A percentile compares a stretch with the other conserved stretches of the same genome.
phyloP scores from a whole-genome alignment of 2,797 vertebrate genomes.

The Enteromius viviparus region DNA sequence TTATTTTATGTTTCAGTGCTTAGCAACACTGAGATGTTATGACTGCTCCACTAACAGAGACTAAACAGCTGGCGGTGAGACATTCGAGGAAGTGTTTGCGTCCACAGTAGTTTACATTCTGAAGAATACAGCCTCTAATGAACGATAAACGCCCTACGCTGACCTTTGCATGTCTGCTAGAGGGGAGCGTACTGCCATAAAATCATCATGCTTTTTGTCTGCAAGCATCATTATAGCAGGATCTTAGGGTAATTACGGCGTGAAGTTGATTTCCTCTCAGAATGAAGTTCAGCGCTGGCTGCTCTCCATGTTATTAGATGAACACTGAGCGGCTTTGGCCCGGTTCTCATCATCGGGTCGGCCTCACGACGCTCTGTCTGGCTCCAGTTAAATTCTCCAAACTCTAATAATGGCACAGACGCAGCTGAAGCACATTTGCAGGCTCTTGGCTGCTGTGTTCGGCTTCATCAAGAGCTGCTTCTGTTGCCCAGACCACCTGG shows the following conservation, averaged over 20 bases:
- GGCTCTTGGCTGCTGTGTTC: conserved; percentile 20
- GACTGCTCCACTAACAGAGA: not conserved
- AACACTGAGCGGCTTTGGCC: conserved; percentile 19
- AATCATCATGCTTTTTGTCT: not conserved
- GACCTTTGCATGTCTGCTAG: not conserved
- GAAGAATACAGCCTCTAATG: not conserved
- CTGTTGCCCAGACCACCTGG: conserved; percentile 52
- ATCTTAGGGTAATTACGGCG: not conserved
- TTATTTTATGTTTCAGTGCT: not conserved
- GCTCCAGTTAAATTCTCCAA: conserved; percentile 36
- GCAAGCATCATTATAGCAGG: not conserved
- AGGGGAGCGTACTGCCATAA: not conserved
- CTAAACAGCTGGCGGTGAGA: not conserved
- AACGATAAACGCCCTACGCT: not conserved
- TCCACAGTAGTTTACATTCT: not conserved
- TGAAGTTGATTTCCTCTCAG: not conserved
- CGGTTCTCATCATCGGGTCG: conserved; percentile 15
- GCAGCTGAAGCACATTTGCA: conserved; percentile 60
- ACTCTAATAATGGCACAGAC: conserved; percentile 46
- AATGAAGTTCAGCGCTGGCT: not conserved
- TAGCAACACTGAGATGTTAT: conserved; percentile 9
- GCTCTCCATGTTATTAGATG: not conserved
- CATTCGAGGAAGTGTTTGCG: not conserved
- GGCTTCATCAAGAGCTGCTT: conserved; percentile 15
- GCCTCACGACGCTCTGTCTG: conserved; percentile 26